Conservation (phyloP, 2,888 invertebrate species). For the Sialis lutaria region DNA sequence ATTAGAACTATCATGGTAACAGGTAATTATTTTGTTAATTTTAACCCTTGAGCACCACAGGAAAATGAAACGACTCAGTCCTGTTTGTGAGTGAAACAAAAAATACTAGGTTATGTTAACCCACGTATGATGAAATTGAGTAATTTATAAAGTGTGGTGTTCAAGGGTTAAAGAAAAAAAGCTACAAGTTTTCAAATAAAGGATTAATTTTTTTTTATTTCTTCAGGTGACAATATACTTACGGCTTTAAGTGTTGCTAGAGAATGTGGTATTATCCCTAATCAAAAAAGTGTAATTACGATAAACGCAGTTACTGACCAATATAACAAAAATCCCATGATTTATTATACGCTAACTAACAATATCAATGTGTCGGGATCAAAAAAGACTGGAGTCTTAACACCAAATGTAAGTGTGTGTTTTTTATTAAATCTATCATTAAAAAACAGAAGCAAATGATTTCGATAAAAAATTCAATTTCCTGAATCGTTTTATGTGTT, state of each 20-base stretch:
- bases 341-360: constrained; percentile 1
- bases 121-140: neutral
- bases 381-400: neutral
- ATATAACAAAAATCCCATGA: neutral
- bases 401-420: constrained; percentile 2
- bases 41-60: neutral
- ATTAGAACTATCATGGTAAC: constrained; percentile 94
- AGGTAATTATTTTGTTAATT: constrained; percentile 31
- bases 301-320: constrained; percentile 11
- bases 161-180: too few relatives aligned
- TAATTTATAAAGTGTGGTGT: neutral
- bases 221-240: constrained; percentile 61
- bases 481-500: too few relatives aligned
- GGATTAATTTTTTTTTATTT: too few relatives aligned
- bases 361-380: constrained; percentile 1
- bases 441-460: neutral
- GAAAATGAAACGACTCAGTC: neutral
- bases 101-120: too few relatives aligned
- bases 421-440: neutral
- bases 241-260: constrained; percentile 86
- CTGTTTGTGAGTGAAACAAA: too few relatives aligned
- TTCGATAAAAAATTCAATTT: neutral
- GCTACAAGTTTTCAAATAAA: too few relatives aligned
- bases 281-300: constrained; percentile 24
- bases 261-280: constrained; percentile 67